Base-by-base conservation (phyloP, 2,888 invertebrate genomes). In the Cloeon dipterum region DNA sequence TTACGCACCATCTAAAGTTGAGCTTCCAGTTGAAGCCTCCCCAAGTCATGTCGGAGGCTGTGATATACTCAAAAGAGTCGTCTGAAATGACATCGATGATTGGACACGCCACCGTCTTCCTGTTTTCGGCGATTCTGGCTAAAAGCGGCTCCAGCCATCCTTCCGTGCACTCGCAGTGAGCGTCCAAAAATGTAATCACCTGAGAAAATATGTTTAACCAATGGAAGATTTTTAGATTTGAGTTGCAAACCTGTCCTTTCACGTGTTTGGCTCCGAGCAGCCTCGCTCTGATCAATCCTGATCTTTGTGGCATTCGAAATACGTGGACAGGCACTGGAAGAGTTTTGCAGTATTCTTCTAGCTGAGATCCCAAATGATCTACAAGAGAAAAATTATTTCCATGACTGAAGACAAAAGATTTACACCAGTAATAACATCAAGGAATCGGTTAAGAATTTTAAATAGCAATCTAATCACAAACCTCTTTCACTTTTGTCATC, bases 1-100 rank as follows among this genome's bases (percentile, higher is more conserved):
- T n/a, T n/a, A n/a, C n/a, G n/a, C 4, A 85, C 93, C 93, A 94
- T 63, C 96, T 74, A 61, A 98, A 98, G 62, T 96, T 96, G 37
- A 98, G 67, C 59, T 94, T 94, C 96, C 96, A 96, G 62, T 96
- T 98, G 62, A 98, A 98, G 18, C 96, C 96, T 43, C 96, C 96
- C 94, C 96, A 98, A 1, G 96, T 98, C 75, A 93, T 91, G 56
- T 98, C 96, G 2, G 93, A 93, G 1, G 96, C 96, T 36, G 93
- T 85, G 43, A 96, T 88, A 62, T 98, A 98, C 59, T 96, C 94
- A 59, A 98, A 98, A 4, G 89, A 89, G 49, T 96, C 94, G 57
- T 98, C 96, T 34, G 89, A 91, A 51, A 98, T 96, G 40, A 98
- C 93, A 58, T 98, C 98, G 49, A 98, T 96, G 46, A 98, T 91